phyloP scores from a whole-genome alignment of 2,888 invertebrate genomes.

The Campopleginae sp. region DNA sequence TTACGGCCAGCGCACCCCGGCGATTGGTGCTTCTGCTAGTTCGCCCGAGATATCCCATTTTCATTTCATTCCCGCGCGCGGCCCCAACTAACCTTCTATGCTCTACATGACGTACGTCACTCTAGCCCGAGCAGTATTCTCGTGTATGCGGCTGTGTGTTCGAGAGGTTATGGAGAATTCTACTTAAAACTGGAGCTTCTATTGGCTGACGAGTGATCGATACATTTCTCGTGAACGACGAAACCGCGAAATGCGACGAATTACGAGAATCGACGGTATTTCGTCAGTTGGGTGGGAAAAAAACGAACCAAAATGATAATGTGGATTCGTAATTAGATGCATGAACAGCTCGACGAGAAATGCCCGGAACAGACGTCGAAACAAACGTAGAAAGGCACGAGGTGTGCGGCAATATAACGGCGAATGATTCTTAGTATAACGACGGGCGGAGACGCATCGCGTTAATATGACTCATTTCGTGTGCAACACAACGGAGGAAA shows the following conservation, averaged over 20 bases:
- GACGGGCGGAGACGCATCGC: constrained; percentile 48
- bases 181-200: background rate
- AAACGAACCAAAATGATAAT: background rate
- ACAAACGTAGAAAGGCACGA: background rate
- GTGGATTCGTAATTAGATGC: background rate
- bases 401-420: background rate
- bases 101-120: constrained; percentile 57
- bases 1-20: constrained; percentile 56
- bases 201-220: background rate
- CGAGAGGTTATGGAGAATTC: background rate
- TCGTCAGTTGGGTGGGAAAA: background rate
- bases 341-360: background rate
- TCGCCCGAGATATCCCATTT: constrained; percentile 49
- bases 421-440: constrained; percentile 61
- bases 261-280: background rate
- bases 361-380: background rate
- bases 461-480: constrained; percentile 43
- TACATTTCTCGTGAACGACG: background rate
- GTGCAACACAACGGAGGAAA: constrained; percentile 29
- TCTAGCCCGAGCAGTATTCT: background rate
- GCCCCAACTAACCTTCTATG: constrained; percentile 4
- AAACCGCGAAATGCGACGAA: background rate
- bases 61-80: constrained; percentile 63
- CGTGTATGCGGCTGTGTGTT: background rate
- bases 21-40: constrained; percentile 49